Evolutionary conservation across 2,888 invertebrate genomes (phyloP).

Genomic region (Metopia argyrocephala): DNA sequence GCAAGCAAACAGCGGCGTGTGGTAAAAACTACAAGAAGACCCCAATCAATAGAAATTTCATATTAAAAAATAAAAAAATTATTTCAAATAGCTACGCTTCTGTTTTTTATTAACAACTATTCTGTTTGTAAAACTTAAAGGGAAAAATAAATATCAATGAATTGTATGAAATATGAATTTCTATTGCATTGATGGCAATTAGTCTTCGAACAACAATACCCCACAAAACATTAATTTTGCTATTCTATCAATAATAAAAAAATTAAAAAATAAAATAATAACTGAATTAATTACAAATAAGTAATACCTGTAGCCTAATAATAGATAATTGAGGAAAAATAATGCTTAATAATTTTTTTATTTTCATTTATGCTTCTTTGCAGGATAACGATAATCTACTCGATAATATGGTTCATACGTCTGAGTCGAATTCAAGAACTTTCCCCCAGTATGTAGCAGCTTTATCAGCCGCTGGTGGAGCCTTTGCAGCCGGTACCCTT

Average conservation of each 20-base stretch:
- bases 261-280: background rate
- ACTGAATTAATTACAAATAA: background rate
- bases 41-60: no score
- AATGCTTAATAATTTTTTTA: no score
- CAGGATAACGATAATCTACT: conserved; percentile 76
- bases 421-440: conserved; percentile 69
- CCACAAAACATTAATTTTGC: conserved; percentile 15
- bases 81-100: conserved; percentile 2
- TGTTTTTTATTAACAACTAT: conserved; percentile 17
- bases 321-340: no score
- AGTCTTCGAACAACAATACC: conserved; percentile 28
- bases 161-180: background rate
- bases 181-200: conserved; percentile 6
- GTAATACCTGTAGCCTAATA: background rate
- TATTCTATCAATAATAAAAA: background rate
- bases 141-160: background rate
- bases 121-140: background rate
- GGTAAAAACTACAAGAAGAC: no score
- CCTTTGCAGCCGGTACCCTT: conserved; percentile 86
- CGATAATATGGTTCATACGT: conserved; percentile 73
- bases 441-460: conserved; percentile 77
- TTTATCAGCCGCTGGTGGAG: conserved; percentile 85
- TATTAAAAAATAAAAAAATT: background rate
- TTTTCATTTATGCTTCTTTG: conserved; percentile 46
- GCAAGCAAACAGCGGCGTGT: conserved; percentile 17